Evolutionary conservation across 92 coral and sea anemone species (phyloP), one percentile per base, ranked within the genome.

Genomic region (Micromussa lordhowensis): DNA sequence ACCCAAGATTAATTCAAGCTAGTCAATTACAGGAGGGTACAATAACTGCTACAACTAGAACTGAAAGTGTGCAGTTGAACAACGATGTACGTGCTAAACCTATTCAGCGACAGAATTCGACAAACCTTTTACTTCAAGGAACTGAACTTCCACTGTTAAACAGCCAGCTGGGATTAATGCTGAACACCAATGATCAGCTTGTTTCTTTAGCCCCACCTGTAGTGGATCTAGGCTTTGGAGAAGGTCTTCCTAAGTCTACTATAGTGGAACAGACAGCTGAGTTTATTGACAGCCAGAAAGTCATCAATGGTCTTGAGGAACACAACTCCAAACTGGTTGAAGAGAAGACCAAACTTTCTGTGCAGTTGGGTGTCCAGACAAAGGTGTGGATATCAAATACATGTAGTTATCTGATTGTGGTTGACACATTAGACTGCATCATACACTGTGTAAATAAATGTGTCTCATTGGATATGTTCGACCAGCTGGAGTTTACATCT

Each of bases 301-400:
- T 93, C 30, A 87, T 96, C 10, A 82, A 85, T 54, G 96, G 92
- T 40, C 74, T 97, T 70, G 98, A 97, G 82, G 96, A 90, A 83
- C 90, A 91, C 79, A 97, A 95, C 82, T 82, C 96, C 14, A 94
- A 93, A 78, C 97, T 97, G 2, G 92, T 86, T 40, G 97, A 96
- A 35, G 99, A 97, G 90, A 97, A 97, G 81, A 92, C 94, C 36
- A 94, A 96, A 68, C 87, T 97, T 59, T 83, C 94, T 28, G 95
- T 94, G 32, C 96, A 97, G 79, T 78, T 97, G 51, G 98, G 96
- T 32, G 92, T 95, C 24, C 98, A 93, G 77, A 91, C 95, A 36
- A 94, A 96, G 98, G 99, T 95, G 82, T 4, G 70, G 24, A 44
- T 44, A 44, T 44, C 51, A 44, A n/a, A n/a, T n/a, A n/a, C n/a